Evolutionary conservation across 2,888 invertebrate genomes (phyloP).

Genomic region (Rhagium mordax): DNA sequence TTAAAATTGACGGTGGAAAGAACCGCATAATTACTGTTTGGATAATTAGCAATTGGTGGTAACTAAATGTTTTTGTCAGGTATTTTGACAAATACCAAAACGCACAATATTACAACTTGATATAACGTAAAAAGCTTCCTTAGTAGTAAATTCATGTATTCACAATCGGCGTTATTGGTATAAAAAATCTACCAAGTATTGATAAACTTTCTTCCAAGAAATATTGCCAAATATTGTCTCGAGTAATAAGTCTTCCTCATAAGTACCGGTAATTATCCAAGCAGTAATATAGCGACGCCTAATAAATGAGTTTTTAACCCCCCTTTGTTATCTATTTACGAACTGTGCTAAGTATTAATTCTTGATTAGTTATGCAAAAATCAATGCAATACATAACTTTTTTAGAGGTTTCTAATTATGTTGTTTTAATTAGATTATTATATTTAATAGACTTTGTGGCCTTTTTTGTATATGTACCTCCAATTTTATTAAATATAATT

Average conservation of each 20-base stretch:
- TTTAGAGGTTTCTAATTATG: conserved; percentile 32
- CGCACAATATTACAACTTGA: too few relatives aligned
- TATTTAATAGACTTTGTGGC: conserved; percentile 37
- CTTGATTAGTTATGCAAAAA: conserved; percentile 47
- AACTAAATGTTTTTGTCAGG: too few relatives aligned
- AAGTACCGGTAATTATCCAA: too few relatives aligned
- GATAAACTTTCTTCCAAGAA: too few relatives aligned
- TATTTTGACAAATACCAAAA: too few relatives aligned
- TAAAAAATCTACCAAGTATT: too few relatives aligned
- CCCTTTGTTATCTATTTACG: neutral
- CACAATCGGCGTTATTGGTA: too few relatives aligned
- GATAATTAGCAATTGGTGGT: neutral
- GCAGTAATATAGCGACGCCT: too few relatives aligned
- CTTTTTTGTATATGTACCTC: conserved; percentile 34
- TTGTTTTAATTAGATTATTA: conserved; percentile 36
- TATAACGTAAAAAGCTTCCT: too few relatives aligned
- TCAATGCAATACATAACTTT: conserved; percentile 50
- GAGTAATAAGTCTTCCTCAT: too few relatives aligned
- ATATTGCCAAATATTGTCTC: too few relatives aligned
- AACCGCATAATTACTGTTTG: neutral
- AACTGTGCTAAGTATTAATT: conserved; percentile 19
- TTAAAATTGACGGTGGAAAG: neutral
- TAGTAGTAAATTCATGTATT: too few relatives aligned
- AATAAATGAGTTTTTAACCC: neutral
- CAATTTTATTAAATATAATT: conserved; percentile 24